phyloP scores from a whole-genome alignment of 1,140 invertebrate species.

The Tribolium madens region DNA sequence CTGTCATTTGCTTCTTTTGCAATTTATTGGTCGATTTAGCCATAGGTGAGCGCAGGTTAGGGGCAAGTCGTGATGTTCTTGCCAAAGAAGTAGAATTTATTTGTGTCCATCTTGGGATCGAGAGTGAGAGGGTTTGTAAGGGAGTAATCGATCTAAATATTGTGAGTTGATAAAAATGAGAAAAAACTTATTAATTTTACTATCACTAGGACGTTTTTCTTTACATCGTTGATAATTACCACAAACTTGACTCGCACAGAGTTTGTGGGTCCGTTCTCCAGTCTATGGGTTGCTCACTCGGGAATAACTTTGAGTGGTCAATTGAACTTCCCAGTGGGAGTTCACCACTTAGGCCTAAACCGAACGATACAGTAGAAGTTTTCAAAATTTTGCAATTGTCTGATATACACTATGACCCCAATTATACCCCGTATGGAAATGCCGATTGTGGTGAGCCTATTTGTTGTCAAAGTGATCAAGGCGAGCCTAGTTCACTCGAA shows the following conservation, averaged over 20 bases:
- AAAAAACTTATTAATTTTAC: neutral
- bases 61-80: neutral
- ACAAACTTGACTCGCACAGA: slow-evolving; percentile 65
- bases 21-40: slow-evolving; percentile 20
- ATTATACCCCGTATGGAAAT: slow-evolving; percentile 76
- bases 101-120: neutral
- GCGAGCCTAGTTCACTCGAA: slow-evolving; percentile 64
- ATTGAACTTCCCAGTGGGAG: slow-evolving; percentile 67
- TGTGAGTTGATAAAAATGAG: neutral
- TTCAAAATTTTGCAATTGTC: slow-evolving; percentile 77
- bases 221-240: slow-evolving; percentile 67
- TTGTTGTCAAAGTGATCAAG: slow-evolving; percentile 76
- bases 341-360: neutral
- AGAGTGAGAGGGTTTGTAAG: slow-evolving; percentile 17
- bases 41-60: slow-evolving; percentile 28
- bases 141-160: neutral
- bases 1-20: slow-evolving; percentile 39
- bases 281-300: slow-evolving; percentile 61
- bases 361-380: slow-evolving; percentile 30
- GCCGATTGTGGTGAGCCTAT: slow-evolving; percentile 80
- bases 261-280: slow-evolving; percentile 72
- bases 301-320: slow-evolving; percentile 69
- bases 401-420: slow-evolving; percentile 85
- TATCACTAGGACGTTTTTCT: slow-evolving; percentile 48
- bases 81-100: neutral